phyloP scores from a whole-genome alignment of 2,888 invertebrate species.

The Cataglyphis albicans region DNA sequence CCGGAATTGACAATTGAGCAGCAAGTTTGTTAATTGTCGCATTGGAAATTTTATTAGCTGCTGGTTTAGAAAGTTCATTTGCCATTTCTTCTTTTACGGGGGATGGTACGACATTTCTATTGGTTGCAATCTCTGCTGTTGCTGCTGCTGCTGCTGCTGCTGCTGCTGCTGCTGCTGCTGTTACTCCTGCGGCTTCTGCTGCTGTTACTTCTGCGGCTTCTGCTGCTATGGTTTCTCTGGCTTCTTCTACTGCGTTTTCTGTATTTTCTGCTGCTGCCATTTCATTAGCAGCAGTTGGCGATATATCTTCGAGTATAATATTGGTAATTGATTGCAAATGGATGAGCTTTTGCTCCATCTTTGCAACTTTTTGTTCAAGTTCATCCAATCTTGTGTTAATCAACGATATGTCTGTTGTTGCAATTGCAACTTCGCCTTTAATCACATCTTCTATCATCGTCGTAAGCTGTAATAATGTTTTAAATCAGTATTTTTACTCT shows the following conservation, averaged over 20 bases:
- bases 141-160: background rate
- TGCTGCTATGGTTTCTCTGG: too few relatives aligned
- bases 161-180: background rate
- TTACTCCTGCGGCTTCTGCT: background rate
- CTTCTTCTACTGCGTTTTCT: too few relatives aligned
- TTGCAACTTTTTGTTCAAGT: slow-evolving; percentile 67
- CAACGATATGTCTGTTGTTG: slow-evolving; percentile 83
- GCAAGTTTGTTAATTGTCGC: background rate
- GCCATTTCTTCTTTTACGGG: background rate
- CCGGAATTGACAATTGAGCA: background rate
- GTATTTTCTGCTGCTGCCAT: background rate
- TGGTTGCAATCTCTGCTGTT: background rate
- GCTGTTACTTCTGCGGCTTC: background rate
- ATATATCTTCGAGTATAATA: background rate
- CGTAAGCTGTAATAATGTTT: slow-evolving; percentile 65
- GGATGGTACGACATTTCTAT: background rate
- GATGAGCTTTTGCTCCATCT: slow-evolving; percentile 51
- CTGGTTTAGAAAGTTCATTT: background rate
- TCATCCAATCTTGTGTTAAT: slow-evolving; percentile 81
- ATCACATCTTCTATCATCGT: slow-evolving; percentile 78
- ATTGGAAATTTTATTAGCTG: background rate
- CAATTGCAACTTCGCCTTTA: slow-evolving; percentile 57
- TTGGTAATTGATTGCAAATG: slow-evolving; percentile 59
- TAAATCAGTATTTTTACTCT: background rate
- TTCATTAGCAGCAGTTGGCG: background rate